Percentiles rank a stretch among this genome's conserved stretches.
These are phyloP conservation scores for Dryobota labecula DNA, from an alignment of 2,888 invertebrate species.

Conservation along the genomic window DNA sequence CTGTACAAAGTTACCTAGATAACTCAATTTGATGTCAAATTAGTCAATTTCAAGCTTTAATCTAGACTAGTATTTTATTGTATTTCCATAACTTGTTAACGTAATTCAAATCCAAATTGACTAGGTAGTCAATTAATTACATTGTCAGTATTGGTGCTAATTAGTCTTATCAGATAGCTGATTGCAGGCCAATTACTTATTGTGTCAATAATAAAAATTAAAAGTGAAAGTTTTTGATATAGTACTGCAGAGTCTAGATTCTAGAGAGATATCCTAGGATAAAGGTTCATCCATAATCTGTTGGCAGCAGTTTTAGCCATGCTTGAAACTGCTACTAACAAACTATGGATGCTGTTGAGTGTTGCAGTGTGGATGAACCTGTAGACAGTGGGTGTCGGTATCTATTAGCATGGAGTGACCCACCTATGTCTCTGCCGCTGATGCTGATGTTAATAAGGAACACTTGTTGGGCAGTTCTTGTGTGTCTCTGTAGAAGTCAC, in stretches of 20 bases:
- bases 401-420: not conserved
- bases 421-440: rapidly evolving
- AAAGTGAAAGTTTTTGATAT: not conserved
- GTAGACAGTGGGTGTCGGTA: slow-evolving; percentile 90
- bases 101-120: not conserved
- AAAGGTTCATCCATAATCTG: slow-evolving; percentile 95
- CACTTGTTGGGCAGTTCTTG: not conserved
- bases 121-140: not conserved
- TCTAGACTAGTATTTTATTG: not conserved
- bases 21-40: not conserved
- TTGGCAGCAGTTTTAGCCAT: too few relatives aligned
- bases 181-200: not conserved
- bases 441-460: not conserved
- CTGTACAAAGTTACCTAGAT: not conserved
- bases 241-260: not conserved
- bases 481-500: not conserved
- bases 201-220: not conserved
- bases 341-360: too few relatives aligned
- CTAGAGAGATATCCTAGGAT: too few relatives aligned
- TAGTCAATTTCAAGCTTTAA: not conserved
- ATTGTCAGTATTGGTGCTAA: not conserved
- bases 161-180: slow-evolving; percentile 6
- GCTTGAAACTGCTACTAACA: too few relatives aligned
- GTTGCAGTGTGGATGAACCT: too few relatives aligned
- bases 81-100: not conserved